Evolutionary conservation across 1,140 invertebrate genomes (phyloP).

Genomic region (Drosophila malerkotliana): DNA sequence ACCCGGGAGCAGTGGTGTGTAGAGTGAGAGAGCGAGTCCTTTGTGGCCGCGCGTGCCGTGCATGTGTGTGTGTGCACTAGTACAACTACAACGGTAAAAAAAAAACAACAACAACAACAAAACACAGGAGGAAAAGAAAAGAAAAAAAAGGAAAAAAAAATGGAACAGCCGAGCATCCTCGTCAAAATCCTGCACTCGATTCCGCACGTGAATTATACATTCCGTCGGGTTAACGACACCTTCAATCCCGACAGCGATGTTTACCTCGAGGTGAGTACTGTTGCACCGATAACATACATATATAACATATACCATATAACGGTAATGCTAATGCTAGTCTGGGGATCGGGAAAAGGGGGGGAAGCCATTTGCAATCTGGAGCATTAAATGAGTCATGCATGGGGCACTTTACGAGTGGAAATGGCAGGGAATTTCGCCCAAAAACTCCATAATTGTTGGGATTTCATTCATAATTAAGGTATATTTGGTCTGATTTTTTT

Average conservation of each 20-base stretch:
- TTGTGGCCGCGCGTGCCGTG: slow-evolving; percentile 15
- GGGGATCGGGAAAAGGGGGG: background rate
- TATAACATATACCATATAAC: background rate
- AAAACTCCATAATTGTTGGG: background rate
- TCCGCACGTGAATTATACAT: slow-evolving; percentile 94
- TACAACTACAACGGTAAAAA: slow-evolving; percentile 33
- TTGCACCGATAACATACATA: slow-evolving; percentile 5
- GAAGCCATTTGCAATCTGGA: slow-evolving; percentile 1
- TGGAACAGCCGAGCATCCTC: slow-evolving; percentile 83
- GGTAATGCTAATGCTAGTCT: background rate
- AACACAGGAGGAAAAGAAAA: slow-evolving; percentile 1
- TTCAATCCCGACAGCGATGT: slow-evolving; percentile 94
- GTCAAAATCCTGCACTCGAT: slow-evolving; percentile 91
- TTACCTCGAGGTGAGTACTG: slow-evolving; percentile 92
- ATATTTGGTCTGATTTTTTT: too few relatives aligned
- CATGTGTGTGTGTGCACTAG: slow-evolving; percentile 45
- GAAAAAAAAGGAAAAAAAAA: slow-evolving; percentile 53
- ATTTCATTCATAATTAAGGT: background rate
- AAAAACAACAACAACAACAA: slow-evolving; percentile 9
- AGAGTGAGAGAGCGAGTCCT: slow-evolving; percentile 12
- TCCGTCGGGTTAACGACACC: slow-evolving; percentile 94
- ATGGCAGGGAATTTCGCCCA: background rate
- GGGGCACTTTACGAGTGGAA: background rate
- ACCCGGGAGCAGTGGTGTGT: background rate
- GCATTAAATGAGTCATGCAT: background rate